These are phyloP conservation scores for Sapajus apella DNA, from an alignment of 2,113 vertebrate genomes.

Conservation along the genomic window DNA sequence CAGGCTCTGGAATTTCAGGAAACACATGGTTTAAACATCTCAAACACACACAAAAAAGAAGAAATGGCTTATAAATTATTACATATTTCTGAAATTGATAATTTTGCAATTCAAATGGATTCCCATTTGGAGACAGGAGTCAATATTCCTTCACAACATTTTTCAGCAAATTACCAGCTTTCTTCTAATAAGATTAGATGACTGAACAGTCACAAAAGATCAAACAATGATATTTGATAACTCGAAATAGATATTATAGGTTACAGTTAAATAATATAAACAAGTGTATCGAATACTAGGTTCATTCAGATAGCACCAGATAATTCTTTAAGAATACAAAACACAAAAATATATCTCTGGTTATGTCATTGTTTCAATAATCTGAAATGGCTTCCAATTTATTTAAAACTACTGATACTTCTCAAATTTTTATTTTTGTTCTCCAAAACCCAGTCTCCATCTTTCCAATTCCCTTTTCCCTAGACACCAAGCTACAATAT, in stretches of 20 bases:
- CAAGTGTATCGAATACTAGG: too few relatives aligned
- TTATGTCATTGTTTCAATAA: neutral
- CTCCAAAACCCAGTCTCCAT: accelerated
- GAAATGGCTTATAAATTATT: neutral
- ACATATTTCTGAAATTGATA: neutral
- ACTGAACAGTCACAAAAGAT: neutral
- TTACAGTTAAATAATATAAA: neutral
- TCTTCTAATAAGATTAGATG: neutral
- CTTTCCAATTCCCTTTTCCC: accelerated
- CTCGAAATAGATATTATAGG: neutral
- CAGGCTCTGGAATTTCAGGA: neutral
- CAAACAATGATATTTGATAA: neutral
- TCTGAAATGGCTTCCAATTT: neutral
- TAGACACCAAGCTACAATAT: accelerated
- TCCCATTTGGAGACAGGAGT: neutral
- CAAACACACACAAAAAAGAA: neutral
- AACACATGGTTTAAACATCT: neutral
- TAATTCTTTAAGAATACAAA: neutral
- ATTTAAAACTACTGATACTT: accelerated
- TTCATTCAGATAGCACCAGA: neutral
- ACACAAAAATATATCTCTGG: too few relatives aligned
- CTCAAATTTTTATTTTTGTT: neutral
- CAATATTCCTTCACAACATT: neutral
- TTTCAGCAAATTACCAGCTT: neutral
- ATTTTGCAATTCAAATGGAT: neutral